Percentiles rank a stretch among this genome's conserved stretches.
These are phyloP conservation scores for Callipepla squamata DNA, from an alignment of 2,113 vertebrate genomes.

Conservation along the genomic window DNA sequence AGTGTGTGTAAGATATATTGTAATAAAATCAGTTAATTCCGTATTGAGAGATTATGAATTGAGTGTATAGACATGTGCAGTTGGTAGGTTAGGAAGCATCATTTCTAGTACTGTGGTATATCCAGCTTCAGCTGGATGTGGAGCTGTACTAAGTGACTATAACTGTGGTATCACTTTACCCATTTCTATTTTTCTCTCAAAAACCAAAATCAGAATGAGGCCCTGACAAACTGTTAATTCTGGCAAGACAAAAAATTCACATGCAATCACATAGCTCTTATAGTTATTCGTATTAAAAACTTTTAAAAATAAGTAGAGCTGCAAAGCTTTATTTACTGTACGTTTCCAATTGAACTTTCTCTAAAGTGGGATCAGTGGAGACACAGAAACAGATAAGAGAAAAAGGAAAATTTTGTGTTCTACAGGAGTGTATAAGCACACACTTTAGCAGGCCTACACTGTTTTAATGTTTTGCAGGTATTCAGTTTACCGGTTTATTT, in stretches of 20 bases:
- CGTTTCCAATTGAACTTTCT: not conserved
- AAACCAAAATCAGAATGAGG: not conserved
- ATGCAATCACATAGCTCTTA: not conserved
- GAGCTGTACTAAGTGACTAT: not conserved
- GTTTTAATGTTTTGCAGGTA: not conserved
- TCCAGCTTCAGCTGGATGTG: not conserved
- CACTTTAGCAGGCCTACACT: not conserved
- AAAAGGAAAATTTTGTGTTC: not conserved
- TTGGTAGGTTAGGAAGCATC: not conserved
- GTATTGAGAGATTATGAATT: not conserved
- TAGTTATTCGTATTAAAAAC: not conserved
- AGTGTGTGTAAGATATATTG: not conserved
- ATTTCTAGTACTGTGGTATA: not conserved
- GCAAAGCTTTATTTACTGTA: not conserved
- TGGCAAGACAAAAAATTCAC: not conserved
- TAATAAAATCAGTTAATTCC: not conserved
- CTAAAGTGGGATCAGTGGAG: not conserved
- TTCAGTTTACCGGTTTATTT: not conserved
- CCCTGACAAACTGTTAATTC: not conserved
- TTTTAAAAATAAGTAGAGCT: not conserved
- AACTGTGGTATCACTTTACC: not conserved
- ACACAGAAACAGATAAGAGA: not conserved
- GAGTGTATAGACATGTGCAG: not conserved
- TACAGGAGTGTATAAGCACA: not conserved
- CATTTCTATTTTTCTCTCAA: not conserved